These are phyloP conservation scores for Ceryle rudis DNA, from an alignment of 2,797 vertebrate genomes.

Conservation along the genomic window DNA sequence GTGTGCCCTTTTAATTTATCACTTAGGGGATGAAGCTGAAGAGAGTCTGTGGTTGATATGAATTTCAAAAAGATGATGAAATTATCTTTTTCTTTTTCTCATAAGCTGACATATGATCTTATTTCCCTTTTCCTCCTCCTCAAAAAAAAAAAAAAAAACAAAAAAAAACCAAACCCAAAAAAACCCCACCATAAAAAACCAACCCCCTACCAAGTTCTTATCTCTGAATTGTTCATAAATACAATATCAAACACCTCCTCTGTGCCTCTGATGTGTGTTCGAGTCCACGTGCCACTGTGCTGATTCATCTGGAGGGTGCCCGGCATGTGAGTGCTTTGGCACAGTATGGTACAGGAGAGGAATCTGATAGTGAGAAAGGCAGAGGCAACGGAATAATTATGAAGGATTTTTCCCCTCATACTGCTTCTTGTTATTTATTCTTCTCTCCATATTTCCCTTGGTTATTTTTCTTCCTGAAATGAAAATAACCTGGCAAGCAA, in stretches of 20 bases:
- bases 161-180: no score
- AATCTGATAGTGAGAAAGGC: not conserved
- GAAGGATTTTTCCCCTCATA: not conserved
- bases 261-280: not conserved
- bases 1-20: not conserved
- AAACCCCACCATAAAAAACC: no score
- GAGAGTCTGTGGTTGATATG: not conserved
- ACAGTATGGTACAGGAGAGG: not conserved
- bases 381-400: slow-evolving; percentile 6
- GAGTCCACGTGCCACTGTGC: not conserved
- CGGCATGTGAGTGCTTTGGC: not conserved
- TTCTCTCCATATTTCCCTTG: slow-evolving; percentile 31
- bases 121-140: not conserved
- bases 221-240: slow-evolving; percentile 35
- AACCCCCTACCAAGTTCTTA: not conserved
- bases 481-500: slow-evolving; percentile 69
- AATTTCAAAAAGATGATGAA: not conserved
- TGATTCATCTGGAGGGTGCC: slow-evolving; percentile 19
- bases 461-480: slow-evolving; percentile 66
- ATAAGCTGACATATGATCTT: not conserved
- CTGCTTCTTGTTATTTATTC: slow-evolving; percentile 51
- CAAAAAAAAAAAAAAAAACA: not conserved
- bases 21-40: slow-evolving; percentile 11
- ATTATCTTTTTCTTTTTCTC: not conserved
- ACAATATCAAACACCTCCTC: slow-evolving; percentile 16